Evolutionary conservation across 2,888 invertebrate genomes (phyloP), one percentile per base, ranked within the genome.

Genomic region (Xestia ashworthii): DNA sequence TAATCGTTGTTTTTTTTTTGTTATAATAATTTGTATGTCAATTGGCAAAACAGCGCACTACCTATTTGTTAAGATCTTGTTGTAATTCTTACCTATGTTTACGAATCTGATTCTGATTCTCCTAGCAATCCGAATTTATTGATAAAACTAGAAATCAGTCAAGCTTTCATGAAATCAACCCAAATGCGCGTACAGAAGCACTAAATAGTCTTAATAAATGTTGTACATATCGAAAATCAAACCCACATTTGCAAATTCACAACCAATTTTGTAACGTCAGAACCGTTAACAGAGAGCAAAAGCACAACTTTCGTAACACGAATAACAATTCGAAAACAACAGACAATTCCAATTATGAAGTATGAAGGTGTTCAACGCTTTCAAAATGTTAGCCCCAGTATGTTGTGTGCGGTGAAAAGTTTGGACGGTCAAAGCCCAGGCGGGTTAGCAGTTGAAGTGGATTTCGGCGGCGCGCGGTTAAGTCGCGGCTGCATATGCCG

Each of bases 311-410:
- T 64, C 16, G 41, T 41, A 67, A 58, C 64, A 38, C 50, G 12
- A 78, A 55, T n/a, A 71, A 76, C 73, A 78, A 76, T 71, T 71
- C 38, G 46, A n/a, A 53, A 84, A 78, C 73, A 78, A 62, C 67
- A 73, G 67, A 71, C 62, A 66, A 84, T 84, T 78, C 55, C 67
- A 78, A 84, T 81, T 84, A 71, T 64, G 64, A 73, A 81, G 62
- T 64, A 81, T 50, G 50, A 53, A 73, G 69, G 66, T 83, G 60
- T 48, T 83, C 71, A 76, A 71, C 62, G 71, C 53, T 74, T 81
- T 70, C 65, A 74, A 74, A 74, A 62, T 41, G 74, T 64, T 44
- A 72, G n/a, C 19, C 12, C 12, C 41, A 41, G 53, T 67, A 74
- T 81, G 84, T 62, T 58, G 76, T 60, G 50, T 67, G 74, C 50